These are phyloP conservation scores for Podocnemis expansa DNA, from an alignment of 2,113 vertebrate species.

Conservation along the genomic window DNA sequence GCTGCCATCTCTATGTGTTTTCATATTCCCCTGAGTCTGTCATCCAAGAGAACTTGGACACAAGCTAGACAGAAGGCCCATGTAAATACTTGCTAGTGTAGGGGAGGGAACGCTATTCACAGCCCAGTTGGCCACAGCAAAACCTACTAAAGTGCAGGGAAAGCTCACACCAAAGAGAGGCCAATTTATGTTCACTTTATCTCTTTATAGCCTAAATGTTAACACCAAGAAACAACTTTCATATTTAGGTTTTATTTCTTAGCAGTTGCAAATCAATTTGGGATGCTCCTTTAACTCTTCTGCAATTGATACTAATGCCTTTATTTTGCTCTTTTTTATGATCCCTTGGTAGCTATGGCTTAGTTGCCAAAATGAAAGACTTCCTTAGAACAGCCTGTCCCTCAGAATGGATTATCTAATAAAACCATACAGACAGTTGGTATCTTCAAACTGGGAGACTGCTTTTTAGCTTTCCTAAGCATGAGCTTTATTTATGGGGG, in stretches of 20 bases:
- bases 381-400: background rate
- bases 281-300: background rate
- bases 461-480: background rate
- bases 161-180: background rate
- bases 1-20: no score
- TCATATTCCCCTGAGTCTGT: rapidly evolving
- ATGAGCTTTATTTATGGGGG: background rate
- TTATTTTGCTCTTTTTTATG: background rate
- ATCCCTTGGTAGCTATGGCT: background rate
- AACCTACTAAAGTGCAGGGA: background rate
- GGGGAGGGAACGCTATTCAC: rapidly evolving
- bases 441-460: background rate
- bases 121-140: rapidly evolving
- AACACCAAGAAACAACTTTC: background rate
- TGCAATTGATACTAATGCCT: background rate
- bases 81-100: rapidly evolving
- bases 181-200: background rate
- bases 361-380: background rate
- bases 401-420: background rate
- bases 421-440: background rate
- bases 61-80: background rate
- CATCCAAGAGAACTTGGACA: rapidly evolving
- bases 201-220: background rate
- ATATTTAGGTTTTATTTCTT: background rate
- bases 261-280: background rate